These are phyloP conservation scores for Numenius phaeopus DNA, from an alignment of 2,797 vertebrate genomes.

Conservation along the genomic window DNA sequence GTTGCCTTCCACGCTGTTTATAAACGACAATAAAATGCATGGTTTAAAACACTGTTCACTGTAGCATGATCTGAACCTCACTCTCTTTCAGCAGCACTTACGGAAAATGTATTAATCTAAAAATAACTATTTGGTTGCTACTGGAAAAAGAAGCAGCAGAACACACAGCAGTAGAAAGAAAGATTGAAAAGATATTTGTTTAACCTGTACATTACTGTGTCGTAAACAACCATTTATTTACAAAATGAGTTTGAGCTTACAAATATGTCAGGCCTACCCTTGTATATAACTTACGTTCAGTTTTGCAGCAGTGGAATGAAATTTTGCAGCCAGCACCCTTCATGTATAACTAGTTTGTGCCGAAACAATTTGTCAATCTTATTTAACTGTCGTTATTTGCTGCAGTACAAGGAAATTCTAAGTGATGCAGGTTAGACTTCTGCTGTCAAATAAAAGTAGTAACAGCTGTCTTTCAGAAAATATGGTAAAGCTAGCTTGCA, in stretches of 20 bases:
- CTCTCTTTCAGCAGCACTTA: background rate
- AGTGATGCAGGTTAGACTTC: background rate
- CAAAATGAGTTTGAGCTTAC: background rate
- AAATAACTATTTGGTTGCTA: background rate
- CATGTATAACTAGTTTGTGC: background rate
- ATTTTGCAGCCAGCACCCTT: background rate
- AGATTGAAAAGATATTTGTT: background rate
- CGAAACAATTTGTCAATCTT: conserved; percentile 9
- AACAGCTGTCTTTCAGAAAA: background rate
- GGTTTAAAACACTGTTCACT: conserved; percentile 5
- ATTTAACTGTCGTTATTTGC: background rate
- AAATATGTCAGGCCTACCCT: background rate
- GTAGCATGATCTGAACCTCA: background rate
- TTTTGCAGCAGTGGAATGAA: background rate
- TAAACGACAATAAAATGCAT: background rate
- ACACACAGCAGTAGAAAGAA: background rate
- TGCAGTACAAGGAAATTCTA: background rate
- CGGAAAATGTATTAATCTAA: background rate
- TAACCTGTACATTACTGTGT: background rate
- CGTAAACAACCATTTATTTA: background rate
- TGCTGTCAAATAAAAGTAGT: background rate
- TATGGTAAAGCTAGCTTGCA: background rate
- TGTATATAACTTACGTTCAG: background rate
- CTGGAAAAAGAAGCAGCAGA: background rate
- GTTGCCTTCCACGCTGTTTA: background rate